Base-by-base conservation (phyloP, 2,888 invertebrate genomes). In the Lapara coniferarum region DNA sequence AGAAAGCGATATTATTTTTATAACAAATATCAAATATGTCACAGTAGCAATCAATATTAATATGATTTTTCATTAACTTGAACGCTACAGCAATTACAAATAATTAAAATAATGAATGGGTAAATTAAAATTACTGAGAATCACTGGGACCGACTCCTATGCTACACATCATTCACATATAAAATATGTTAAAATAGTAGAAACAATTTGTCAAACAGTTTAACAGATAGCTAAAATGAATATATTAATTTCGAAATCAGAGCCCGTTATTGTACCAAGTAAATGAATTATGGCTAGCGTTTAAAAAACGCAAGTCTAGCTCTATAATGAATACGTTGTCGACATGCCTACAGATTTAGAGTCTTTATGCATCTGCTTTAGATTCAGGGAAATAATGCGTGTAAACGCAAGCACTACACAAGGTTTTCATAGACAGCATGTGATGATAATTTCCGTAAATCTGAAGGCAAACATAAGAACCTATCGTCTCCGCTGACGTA, bases 361-460 rank as follows among this genome's bases (percentile, higher is more conserved):
- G 85, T 83, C 68, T 19, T 63, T 13, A 16, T 4, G 19, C 19
- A 10, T 49, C 19, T 19, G 16, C 49, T 49, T 1, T 46, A 19
- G 10, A 59, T 5, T 59, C 37, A 16, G 6, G 10, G 13, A 14
- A 37, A 25, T 14, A n/a, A 14, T 53, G n/a, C 12, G 71, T 71
- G 69, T 30, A 49, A 19, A 14, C 51, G 5, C n/a, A 37, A 51
- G 10, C 57, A 30, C 6, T 13, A 12, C 30, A 49, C 49, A 13
- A 67, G 10, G 16, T 56, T 53, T 66, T 12, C 10, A 52, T 19
- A 56, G 30, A 46, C 56, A n/a, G 56, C 8, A 13, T 19, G 49
- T 75, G 72, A 76, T 77, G 75, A 75, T 58, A 75, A 89, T 89
- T 89, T 88, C 85, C 81, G 71, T 86, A 82, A 80, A 74, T 72